These are phyloP conservation scores for Dendrocincla tyrannina DNA, from an alignment of 2,797 vertebrate genomes.

Conservation along the genomic window DNA sequence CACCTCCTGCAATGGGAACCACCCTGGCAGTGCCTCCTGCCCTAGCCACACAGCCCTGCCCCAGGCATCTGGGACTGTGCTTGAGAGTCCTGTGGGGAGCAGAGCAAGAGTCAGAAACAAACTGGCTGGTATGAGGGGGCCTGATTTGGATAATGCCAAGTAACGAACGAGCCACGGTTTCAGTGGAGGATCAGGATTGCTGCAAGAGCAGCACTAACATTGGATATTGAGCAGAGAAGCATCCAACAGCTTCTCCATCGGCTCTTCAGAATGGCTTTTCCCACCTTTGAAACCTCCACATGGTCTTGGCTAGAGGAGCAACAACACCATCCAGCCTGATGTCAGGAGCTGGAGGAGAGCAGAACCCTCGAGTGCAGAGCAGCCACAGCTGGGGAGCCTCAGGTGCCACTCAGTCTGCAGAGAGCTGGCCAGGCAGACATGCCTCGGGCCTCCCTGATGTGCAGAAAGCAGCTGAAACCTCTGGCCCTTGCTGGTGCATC, in stretches of 20 bases:
- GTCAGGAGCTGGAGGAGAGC: background rate
- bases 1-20: background rate
- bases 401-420: background rate
- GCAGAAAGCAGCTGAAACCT: background rate
- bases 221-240: background rate
- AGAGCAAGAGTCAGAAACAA: background rate
- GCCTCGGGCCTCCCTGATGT: background rate
- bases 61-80: background rate
- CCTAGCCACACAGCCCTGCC: background rate
- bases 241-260: background rate
- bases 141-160: background rate
- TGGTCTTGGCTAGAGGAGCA: background rate
- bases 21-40: background rate
- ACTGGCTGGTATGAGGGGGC: background rate
- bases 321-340: rapidly evolving
- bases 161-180: rapidly evolving
- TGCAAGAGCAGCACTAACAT: background rate
- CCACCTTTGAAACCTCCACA: background rate
- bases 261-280: background rate
- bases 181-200: background rate
- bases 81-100: background rate
- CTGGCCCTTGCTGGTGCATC: background rate
- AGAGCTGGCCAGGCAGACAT: background rate
- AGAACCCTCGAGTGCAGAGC: background rate
- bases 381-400: background rate